A percentile compares a stretch with the other conserved stretches of the same genome.
These are phyloP conservation scores for Drosophila atroscutellata DNA, from an alignment of 2,888 invertebrate species.

Conservation along the genomic window DNA sequence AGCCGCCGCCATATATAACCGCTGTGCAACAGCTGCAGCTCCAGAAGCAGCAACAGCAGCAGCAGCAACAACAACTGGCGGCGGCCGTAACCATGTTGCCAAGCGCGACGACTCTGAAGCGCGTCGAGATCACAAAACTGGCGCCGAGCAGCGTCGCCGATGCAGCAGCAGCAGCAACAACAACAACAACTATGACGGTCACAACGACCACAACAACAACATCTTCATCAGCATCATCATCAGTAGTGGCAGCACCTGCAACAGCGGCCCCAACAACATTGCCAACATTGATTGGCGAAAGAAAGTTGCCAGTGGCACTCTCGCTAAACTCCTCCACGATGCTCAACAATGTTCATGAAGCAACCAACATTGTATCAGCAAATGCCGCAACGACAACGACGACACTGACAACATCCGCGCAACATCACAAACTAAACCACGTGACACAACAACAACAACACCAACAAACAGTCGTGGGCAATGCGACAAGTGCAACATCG, in stretches of 20 bases:
- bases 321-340: conserved; percentile 37
- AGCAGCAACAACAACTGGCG: conserved; percentile 80
- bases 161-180: conserved; percentile 18
- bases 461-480: conserved; percentile 16
- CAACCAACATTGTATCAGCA: conserved; percentile 23
- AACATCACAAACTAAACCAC: conserved; percentile 35
- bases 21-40: conserved; percentile 82
- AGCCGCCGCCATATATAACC: conserved; percentile 82
- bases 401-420: conserved; percentile 10
- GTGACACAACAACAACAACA: conserved; percentile 18
- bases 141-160: conserved; percentile 50
- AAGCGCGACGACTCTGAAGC: conserved; percentile 82
- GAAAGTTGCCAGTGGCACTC: conserved; percentile 62
- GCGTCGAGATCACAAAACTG: conserved; percentile 75
- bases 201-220: conserved; percentile 37
- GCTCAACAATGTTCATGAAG: conserved; percentile 48
- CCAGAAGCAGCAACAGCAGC: conserved; percentile 80
- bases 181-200: conserved; percentile 34
- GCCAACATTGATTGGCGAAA: conserved; percentile 63
- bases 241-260: conserved; percentile 38
- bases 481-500: conserved; percentile 26
- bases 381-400: conserved; percentile 8
- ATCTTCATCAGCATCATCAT: conserved; percentile 10
- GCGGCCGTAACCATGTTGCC: conserved; percentile 85
- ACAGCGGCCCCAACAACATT: conserved; percentile 35